A percentile compares a stretch with the other conserved stretches of the same genome.
Conservation (phyloP, 2,797 vertebrate genomes). For the Podargus strigoides region DNA sequence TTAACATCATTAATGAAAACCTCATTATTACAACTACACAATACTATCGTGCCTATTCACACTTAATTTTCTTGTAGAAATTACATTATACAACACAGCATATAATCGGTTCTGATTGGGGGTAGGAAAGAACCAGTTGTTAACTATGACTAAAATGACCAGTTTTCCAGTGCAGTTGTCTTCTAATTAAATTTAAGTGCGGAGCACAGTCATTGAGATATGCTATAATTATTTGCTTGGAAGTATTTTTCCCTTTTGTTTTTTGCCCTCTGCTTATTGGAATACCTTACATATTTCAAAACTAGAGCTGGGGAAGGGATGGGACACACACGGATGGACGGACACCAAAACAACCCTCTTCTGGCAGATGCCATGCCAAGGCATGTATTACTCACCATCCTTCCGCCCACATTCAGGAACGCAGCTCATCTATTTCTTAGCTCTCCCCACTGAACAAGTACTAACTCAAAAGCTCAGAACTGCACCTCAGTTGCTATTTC, state of each 20-base stretch:
- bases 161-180: conserved; percentile 45
- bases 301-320: not conserved
- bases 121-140: not conserved
- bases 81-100: not conserved
- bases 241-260: conserved; percentile 6
- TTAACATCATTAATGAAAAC: conserved; percentile 1
- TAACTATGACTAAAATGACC: conserved; percentile 42
- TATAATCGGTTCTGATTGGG: conserved; percentile 13
- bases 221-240: not conserved
- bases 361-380: conserved; percentile 26
- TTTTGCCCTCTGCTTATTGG: not conserved
- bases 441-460: conserved; percentile 44
- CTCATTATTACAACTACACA: conserved; percentile 11
- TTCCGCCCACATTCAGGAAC: not conserved
- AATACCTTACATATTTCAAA: conserved; percentile 48
- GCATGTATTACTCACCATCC: conserved; percentile 31
- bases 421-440: conserved; percentile 32
- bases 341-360: not conserved
- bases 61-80: conserved; percentile 24
- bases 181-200: conserved; percentile 61
- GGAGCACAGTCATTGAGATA: not conserved
- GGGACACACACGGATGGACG: too few relatives aligned
- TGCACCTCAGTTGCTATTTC: conserved; percentile 37
- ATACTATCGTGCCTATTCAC: not conserved
- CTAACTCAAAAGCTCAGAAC: conserved; percentile 17